Base-by-base conservation (phyloP, 1,140 invertebrate species). In the Monochamus saltuarius region DNA sequence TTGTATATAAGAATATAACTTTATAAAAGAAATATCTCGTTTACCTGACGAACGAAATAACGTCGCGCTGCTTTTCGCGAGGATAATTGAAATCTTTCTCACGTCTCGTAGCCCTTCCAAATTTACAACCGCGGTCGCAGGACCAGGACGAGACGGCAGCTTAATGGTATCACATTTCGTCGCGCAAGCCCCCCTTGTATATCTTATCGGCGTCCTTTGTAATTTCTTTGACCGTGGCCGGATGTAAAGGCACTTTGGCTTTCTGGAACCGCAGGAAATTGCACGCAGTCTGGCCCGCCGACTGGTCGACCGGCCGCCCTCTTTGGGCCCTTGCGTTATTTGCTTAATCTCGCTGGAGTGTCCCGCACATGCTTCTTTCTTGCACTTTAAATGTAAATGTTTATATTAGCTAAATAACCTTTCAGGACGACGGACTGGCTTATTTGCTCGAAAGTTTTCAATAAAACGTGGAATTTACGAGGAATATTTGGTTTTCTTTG, bases 191-290 rank as follows among this genome's bases (percentile, higher is more conserved):
- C 50, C 55, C 61, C 59, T 59, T 55, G 55, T 58, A 46, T 40
- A 58, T 58, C 39, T 58, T 59, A 59, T 59, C 56, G 46, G 34
- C 40, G 56, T 47, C 50, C 56, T 54, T 53, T 62, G 61, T 62
- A 63, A 63, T 55, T 63, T 59, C 61, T 63, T 54, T 59, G 56
- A 55, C 56, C 61, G 61, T 59, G 59, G 58, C 52, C 50, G 61
- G 61, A 63, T 59, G 56, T 47, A 62, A 58, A 59, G 52, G 61
- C 61, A 63, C 61, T 63, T 59, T 53, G 59, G 56, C 56, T 63
- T 55, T 59, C 56, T 58, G 40, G 61, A 53, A 45, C 59, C 55
- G 56, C 61, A 62, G 55, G 61, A 62, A 62, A 62, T 62, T 62
- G 61, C 61, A 49, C 22, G 22, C 22, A 29, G 34, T 42, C 58